phyloP scores from a whole-genome alignment of 1,140 invertebrate species.

The Campoletis sonorensis region DNA sequence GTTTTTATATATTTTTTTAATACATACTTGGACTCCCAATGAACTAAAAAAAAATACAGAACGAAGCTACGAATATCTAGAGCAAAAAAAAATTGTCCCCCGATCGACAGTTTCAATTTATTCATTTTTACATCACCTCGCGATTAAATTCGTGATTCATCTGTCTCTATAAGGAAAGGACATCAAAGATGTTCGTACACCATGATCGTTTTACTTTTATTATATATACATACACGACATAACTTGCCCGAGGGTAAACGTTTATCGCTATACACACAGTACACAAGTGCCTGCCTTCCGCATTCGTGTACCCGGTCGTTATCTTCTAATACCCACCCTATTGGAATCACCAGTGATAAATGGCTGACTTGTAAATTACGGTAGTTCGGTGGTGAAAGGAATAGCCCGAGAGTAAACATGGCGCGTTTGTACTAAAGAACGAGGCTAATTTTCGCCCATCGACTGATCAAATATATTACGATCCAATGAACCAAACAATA shows the following conservation, averaged over 20 bases:
- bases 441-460: not conserved
- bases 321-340: constrained; percentile 51
- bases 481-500: no score
- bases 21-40: no score
- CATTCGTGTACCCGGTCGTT: constrained; percentile 55
- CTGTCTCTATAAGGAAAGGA: not conserved
- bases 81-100: not conserved
- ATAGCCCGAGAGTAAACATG: constrained; percentile 1
- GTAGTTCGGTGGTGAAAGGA: constrained; percentile 49
- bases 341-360: constrained; percentile 52
- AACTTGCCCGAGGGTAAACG: constrained; percentile 31
- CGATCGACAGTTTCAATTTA: not conserved
- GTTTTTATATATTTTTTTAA: no score
- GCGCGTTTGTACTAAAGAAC: not conserved
- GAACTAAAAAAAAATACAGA: no score
- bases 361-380: constrained; percentile 56
- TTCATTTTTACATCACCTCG: not conserved
- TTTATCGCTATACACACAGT: constrained; percentile 28
- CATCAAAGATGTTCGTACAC: not conserved
- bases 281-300: constrained; percentile 44
- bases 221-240: not conserved
- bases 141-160: not conserved
- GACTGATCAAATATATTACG: not conserved
- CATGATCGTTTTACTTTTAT: not conserved
- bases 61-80: no score